Base-by-base conservation (phyloP, 2,888 invertebrate species). In the Pardosa pseudoannulata region DNA sequence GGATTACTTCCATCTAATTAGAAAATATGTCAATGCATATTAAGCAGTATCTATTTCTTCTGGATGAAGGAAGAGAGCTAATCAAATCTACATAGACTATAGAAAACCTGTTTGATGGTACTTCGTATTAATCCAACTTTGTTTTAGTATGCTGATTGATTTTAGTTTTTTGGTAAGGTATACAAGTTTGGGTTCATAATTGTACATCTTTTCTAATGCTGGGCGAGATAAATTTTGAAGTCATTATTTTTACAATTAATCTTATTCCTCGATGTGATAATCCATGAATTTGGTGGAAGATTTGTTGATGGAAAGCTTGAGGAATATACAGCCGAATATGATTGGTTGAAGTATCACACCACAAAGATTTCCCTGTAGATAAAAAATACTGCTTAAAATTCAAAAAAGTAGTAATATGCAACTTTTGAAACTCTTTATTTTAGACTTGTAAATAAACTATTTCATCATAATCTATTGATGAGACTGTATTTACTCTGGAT, bases 11-110 rank as follows among this genome's bases (percentile, higher is more conserved):
- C n/a, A n/a, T n/a, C n/a, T n/a, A n/a, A n/a, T n/a, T n/a, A n/a
- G n/a, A n/a, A n/a, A n/a, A n/a, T n/a, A n/a, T n/a, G n/a, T n/a
- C n/a, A n/a, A n/a, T n/a, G n/a, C n/a, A n/a, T n/a, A n/a, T n/a
- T n/a, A n/a, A n/a, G n/a, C n/a, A n/a, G n/a, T n/a, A n/a, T n/a
- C n/a, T n/a, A n/a, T n/a, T n/a, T n/a, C n/a, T n/a, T n/a, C n/a
- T n/a, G n/a, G 87, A 73, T 32, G 72, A 19, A 27, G 79, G 87
- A 9, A 7, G n/a, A 0, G 83, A 72, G 5, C 85, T 86, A 9
- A 86, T 68, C 29, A 87, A 23, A 46, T 87, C 86, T n/a, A 87
- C 13, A 32, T 73, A 74, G 3, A 50, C 7, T 16, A 50, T 16
- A 9, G n/a, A n/a, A 50, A 50, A 50, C 16, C 50, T 50, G 5